Evolutionary conservation across 1,140 invertebrate species (phyloP).

Genomic region (Meteorus sp.): DNA sequence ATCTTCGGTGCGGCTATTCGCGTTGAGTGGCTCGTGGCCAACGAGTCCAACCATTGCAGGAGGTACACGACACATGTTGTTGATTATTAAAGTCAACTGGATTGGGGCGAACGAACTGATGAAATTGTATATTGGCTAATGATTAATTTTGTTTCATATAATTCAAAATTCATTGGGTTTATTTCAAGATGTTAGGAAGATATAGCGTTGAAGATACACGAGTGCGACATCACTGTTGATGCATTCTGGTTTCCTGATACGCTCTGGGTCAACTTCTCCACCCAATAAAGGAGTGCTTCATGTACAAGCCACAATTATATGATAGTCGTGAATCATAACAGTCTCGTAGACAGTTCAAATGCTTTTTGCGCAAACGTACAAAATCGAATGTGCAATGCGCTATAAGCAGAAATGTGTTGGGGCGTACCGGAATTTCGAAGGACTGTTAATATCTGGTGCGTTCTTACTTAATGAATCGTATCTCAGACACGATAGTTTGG

Average conservation of each 20-base stretch:
- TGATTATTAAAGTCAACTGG: slow-evolving; percentile 19
- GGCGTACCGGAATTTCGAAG: slow-evolving; percentile 27
- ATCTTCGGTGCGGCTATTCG: slow-evolving; percentile 20
- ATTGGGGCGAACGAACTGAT: slow-evolving; percentile 23
- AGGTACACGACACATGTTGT: slow-evolving; percentile 3
- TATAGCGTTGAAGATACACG: too few relatives aligned
- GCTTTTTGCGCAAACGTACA: not conserved
- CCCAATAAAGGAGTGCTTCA: too few relatives aligned
- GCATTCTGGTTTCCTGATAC: too few relatives aligned
- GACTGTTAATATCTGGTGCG: slow-evolving; percentile 10
- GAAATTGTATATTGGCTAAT: not conserved
- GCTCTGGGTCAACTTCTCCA: too few relatives aligned
- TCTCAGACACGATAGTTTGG: slow-evolving; percentile 29
- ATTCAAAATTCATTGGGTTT: too few relatives aligned
- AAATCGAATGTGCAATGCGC: not conserved
- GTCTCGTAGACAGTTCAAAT: not conserved
- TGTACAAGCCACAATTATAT: slow-evolving; percentile 1
- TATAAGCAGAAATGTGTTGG: slow-evolving; percentile 1
- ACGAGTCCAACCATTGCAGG: slow-evolving; percentile 5
- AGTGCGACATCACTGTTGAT: too few relatives aligned
- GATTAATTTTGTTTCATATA: not conserved
- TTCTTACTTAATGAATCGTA: slow-evolving; percentile 30
- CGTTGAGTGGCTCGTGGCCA: slow-evolving; percentile 28
- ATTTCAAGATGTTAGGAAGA: too few relatives aligned
- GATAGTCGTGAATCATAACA: not conserved